Percentiles rank a stretch among this genome's conserved stretches.
phyloP scores from a whole-genome alignment of 1,140 invertebrate species.

The Pseudomyrmex flavicornis region DNA sequence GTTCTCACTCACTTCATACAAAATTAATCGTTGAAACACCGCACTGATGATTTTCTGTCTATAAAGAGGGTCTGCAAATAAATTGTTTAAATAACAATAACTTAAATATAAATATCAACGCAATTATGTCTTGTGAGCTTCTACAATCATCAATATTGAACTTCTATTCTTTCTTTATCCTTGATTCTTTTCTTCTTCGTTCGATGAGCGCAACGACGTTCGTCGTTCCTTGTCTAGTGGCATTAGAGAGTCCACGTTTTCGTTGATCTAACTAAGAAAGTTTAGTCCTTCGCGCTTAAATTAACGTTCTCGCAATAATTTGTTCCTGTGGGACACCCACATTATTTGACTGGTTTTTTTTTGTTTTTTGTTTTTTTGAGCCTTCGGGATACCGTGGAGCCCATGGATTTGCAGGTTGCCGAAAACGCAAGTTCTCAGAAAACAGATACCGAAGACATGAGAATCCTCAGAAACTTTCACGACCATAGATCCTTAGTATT shows the following conservation, averaged over 20 bases:
- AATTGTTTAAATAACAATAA: slow-evolving; percentile 80
- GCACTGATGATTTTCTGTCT: slow-evolving; percentile 76
- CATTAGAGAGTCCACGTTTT: slow-evolving; percentile 13
- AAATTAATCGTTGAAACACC: slow-evolving; percentile 81
- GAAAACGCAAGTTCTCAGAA: background rate
- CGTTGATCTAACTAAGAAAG: slow-evolving; percentile 36
- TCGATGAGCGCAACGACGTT: slow-evolving; percentile 39
- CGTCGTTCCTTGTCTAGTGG: slow-evolving; percentile 36
- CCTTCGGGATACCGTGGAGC: background rate
- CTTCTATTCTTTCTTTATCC: slow-evolving; percentile 37
- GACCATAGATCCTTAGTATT: slow-evolving; percentile 4
- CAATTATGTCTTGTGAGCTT: slow-evolving; percentile 76
- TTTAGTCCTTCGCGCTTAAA: slow-evolving; percentile 25
- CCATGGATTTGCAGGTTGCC: background rate
- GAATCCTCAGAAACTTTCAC: background rate
- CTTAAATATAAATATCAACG: slow-evolving; percentile 82
- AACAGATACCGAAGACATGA: background rate
- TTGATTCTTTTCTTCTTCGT: slow-evolving; percentile 30
- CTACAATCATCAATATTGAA: slow-evolving; percentile 73
- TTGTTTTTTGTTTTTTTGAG: slow-evolving; percentile 1
- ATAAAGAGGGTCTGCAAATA: slow-evolving; percentile 80
- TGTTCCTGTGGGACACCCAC: slow-evolving; percentile 16
- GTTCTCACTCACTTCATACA: slow-evolving; percentile 78
- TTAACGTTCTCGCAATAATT: slow-evolving; percentile 45
- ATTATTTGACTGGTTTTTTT: slow-evolving; percentile 2